Percentiles rank a stretch among this genome's conserved stretches.
Conservation (phyloP, 2,888 invertebrate genomes). For the Melieria crassipennis region DNA sequence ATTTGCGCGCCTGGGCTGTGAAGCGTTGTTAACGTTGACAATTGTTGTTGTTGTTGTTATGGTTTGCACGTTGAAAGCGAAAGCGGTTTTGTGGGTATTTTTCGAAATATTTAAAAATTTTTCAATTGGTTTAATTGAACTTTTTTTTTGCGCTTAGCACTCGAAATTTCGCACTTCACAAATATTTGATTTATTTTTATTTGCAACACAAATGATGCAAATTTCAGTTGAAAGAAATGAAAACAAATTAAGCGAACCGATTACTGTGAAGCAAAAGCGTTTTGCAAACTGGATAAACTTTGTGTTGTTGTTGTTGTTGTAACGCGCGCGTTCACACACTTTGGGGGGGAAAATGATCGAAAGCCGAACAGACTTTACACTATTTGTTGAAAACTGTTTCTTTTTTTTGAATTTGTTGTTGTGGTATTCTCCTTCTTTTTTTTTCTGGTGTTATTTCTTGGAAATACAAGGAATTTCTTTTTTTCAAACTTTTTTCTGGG, state of each 20-base stretch:
- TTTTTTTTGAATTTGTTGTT: constrained; percentile 12
- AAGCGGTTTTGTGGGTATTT: too few species aligned
- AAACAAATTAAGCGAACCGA: neutral
- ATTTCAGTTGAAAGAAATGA: too few species aligned
- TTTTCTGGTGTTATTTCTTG: neutral
- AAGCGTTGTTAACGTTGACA: too few species aligned
- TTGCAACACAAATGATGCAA: neutral
- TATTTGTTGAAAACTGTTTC: constrained; percentile 11
- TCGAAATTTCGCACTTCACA: neutral
- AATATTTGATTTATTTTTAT: neutral
- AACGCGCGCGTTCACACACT: too few species aligned
- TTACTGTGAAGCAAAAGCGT: constrained; percentile 6
- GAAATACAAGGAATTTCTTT: too few species aligned
- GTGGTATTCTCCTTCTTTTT: neutral
- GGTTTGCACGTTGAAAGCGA: too few species aligned
- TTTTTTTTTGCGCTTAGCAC: neutral
- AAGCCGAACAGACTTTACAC: neutral
- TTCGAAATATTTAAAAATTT: too few species aligned
- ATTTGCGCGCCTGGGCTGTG: too few species aligned
- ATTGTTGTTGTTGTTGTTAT: too few species aligned
- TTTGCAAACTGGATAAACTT: neutral
- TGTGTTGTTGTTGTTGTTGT: too few species aligned
- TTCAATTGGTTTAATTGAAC: too few species aligned
- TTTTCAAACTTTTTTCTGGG: neutral
- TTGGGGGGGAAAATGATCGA: too few species aligned